These are phyloP conservation scores for Lycaena phlaeas DNA, from an alignment of 2,888 invertebrate genomes.

Conservation along the genomic window DNA sequence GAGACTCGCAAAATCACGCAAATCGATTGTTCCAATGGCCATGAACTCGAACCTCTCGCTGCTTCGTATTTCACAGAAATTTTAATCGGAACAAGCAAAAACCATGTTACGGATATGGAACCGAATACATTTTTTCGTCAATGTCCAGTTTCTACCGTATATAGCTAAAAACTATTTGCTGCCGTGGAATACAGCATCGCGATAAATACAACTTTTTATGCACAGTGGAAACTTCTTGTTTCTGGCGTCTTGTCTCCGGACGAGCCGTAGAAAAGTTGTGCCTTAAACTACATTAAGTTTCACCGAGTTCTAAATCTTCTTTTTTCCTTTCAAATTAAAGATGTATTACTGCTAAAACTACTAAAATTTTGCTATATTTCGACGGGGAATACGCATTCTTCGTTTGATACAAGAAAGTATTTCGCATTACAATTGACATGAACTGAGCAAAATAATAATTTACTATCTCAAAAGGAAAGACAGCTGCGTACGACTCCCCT, in stretches of 20 bases:
- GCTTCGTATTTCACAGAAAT: constrained; percentile 33
- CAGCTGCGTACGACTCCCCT: constrained; percentile 66
- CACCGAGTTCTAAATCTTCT: constrained; percentile 1
- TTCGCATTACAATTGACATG: constrained; percentile 44
- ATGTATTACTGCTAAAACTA: background rate
- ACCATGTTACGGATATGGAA: constrained; percentile 14
- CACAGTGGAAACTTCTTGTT: constrained; percentile 42
- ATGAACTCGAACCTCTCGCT: constrained; percentile 48
- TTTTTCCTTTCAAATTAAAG: background rate
- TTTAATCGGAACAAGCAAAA: constrained; percentile 14
- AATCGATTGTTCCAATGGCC: constrained; percentile 61
- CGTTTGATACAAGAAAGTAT: constrained; percentile 15
- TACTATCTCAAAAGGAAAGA: constrained; percentile 46
- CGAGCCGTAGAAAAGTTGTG: constrained; percentile 1
- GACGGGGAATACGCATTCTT: background rate
- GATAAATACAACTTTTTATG: constrained; percentile 37
- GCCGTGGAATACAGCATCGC: background rate
- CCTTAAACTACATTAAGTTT: background rate
- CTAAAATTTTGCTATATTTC: too few relatives aligned
- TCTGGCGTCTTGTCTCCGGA: constrained; percentile 10
- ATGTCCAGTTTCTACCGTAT: background rate
- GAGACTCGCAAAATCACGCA: constrained; percentile 35
- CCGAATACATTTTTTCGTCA: constrained; percentile 13
- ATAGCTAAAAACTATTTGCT: too few relatives aligned
- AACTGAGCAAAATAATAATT: constrained; percentile 35